Evolutionary conservation across 2,797 vertebrate species (phyloP).

Genomic region (Sebastiscus albofasciatus): DNA sequence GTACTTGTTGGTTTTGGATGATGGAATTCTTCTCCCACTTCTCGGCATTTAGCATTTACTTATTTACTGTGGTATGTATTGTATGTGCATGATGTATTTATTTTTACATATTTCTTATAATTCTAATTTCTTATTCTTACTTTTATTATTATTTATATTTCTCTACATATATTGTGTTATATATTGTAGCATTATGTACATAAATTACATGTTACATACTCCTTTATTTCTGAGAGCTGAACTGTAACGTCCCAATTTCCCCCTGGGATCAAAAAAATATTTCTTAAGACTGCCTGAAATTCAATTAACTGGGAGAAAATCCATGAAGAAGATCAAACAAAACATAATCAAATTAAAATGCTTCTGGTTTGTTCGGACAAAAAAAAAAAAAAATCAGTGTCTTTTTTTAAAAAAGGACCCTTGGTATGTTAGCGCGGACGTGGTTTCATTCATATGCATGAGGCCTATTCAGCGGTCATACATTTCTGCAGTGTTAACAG

Average conservation of each 20-base stretch:
- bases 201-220: accelerated
- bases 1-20: no score
- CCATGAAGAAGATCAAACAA: not conserved
- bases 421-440: constrained; percentile 1
- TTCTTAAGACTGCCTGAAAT: constrained; percentile 38
- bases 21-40: no score
- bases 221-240: no score
- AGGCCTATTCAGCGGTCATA: constrained; percentile 36
- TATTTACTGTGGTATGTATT: no score
- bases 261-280: not conserved
- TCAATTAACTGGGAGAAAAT: constrained; percentile 8
- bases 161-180: no score
- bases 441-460: constrained; percentile 49
- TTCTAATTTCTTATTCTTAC: no score
- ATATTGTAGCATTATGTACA: no score
- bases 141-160: no score
- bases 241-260: no score
- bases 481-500: constrained; percentile 14
- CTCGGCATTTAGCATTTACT: no score
- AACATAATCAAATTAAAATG: constrained; percentile 20
- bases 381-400: not conserved
- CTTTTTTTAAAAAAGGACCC: not conserved
- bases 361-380: constrained; percentile 10
- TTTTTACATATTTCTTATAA: no score
- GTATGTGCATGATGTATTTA: accelerated